Conservation (phyloP, 2,888 invertebrate genomes). For the Psylliodes chrysocephalus region DNA sequence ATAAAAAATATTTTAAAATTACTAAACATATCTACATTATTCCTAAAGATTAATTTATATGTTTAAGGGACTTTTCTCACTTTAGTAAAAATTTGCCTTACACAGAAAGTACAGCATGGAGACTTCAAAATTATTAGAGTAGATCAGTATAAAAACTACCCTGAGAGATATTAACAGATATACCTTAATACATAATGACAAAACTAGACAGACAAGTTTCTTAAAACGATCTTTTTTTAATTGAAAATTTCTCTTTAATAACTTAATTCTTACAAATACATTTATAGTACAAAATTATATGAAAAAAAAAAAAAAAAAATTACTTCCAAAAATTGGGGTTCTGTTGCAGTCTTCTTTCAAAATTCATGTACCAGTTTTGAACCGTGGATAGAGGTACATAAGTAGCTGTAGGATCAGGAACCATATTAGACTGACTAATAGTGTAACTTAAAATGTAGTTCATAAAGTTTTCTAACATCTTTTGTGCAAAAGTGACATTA, state of each 20-base stretch:
- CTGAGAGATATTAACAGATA: too few relatives aligned
- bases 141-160: too few relatives aligned
- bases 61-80: too few relatives aligned
- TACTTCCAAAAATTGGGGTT: slow-evolving; percentile 95
- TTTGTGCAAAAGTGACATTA: slow-evolving; percentile 78
- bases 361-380: slow-evolving; percentile 94
- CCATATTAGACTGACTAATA: slow-evolving; percentile 81
- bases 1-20: neutral
- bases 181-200: too few relatives aligned
- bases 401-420: slow-evolving; percentile 80
- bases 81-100: too few relatives aligned
- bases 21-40: neutral
- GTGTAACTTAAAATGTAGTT: slow-evolving; percentile 94
- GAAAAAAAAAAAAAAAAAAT: slow-evolving; percentile 52
- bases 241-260: too few relatives aligned
- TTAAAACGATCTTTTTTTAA: too few relatives aligned
- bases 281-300: slow-evolving; percentile 8
- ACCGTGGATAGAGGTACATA: slow-evolving; percentile 89
- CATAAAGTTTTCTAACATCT: slow-evolving; percentile 92
- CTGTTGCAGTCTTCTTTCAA: slow-evolving; percentile 85
- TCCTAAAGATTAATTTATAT: too few relatives aligned
- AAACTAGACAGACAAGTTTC: too few relatives aligned
- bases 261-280: slow-evolving; percentile 51
- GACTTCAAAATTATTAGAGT: too few relatives aligned
- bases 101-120: too few relatives aligned